These are phyloP conservation scores for Sesia apiformis DNA, from an alignment of 2,888 invertebrate species.

Conservation along the genomic window DNA sequence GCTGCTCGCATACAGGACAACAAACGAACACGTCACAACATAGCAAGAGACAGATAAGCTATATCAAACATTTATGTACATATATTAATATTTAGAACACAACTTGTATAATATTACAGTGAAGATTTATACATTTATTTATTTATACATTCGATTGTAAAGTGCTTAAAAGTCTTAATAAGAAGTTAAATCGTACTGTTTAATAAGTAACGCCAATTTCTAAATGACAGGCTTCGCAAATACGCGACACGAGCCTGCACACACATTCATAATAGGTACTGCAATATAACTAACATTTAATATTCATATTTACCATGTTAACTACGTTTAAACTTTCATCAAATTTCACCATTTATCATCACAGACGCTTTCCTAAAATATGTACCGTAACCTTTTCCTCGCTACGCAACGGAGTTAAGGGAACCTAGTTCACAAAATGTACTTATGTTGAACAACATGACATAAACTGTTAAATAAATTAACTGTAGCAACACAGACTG, in stretches of 20 bases:
- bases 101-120: conserved; percentile 21
- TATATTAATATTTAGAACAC: conserved; percentile 13
- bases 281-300: conserved; percentile 39
- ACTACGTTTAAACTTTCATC: conserved; percentile 60
- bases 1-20: conserved; percentile 1
- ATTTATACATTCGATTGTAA: conserved; percentile 16
- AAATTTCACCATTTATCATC: conserved; percentile 72
- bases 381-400: conserved; percentile 53
- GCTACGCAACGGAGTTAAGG: conserved; percentile 55
- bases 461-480: conserved; percentile 64
- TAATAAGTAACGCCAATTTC: conserved; percentile 30
- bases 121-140: conserved; percentile 13
- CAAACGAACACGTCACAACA: neutral
- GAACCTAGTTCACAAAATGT: conserved; percentile 48
- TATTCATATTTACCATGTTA: conserved; percentile 48
- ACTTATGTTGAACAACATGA: conserved; percentile 53
- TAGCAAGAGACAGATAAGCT: too few species aligned
- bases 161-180: conserved; percentile 29
- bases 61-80: too few species aligned
- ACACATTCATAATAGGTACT: conserved; percentile 20
- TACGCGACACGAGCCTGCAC: conserved; percentile 16
- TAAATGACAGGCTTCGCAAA: conserved; percentile 17
- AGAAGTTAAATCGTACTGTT: conserved; percentile 25
- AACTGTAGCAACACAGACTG: conserved; percentile 63
- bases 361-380: conserved; percentile 74